These are phyloP conservation scores for Ectemnius lituratus DNA, from an alignment of 2,888 invertebrate species.

Conservation along the genomic window DNA sequence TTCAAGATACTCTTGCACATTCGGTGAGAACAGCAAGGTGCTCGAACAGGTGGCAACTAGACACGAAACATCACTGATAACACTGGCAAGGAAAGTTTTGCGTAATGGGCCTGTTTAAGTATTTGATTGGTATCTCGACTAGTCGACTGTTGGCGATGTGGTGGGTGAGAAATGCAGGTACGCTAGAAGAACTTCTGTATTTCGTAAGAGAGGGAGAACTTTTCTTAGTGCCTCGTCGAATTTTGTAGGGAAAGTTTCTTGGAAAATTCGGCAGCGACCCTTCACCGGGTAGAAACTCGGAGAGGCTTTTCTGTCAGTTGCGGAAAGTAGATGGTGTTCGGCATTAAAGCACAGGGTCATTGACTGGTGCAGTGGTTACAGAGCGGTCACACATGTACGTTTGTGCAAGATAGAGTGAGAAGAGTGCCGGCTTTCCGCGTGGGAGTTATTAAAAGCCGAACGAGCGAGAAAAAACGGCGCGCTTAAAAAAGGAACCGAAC, in stretches of 20 bases:
- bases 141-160: not conserved
- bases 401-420: constrained; percentile 9
- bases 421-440: constrained; percentile 54
- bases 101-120: not conserved
- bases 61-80: not conserved
- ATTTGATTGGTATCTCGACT: not conserved
- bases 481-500: constrained; percentile 57
- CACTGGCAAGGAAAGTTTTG: not conserved
- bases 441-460: constrained; percentile 71
- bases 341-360: constrained; percentile 70
- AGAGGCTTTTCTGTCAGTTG: constrained; percentile 36
- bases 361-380: constrained; percentile 68
- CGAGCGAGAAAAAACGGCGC: constrained; percentile 57
- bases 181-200: not conserved
- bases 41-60: no score
- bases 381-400: constrained; percentile 42
- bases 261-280: no score
- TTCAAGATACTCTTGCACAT: no score
- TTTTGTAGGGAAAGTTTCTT: no score
- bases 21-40: no score
- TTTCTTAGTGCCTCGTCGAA: no score
- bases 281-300: no score
- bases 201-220: no score
- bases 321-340: constrained; percentile 62
- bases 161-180: not conserved